Base-by-base conservation (phyloP, 2,888 invertebrate genomes). In the Tiphia femorata region DNA sequence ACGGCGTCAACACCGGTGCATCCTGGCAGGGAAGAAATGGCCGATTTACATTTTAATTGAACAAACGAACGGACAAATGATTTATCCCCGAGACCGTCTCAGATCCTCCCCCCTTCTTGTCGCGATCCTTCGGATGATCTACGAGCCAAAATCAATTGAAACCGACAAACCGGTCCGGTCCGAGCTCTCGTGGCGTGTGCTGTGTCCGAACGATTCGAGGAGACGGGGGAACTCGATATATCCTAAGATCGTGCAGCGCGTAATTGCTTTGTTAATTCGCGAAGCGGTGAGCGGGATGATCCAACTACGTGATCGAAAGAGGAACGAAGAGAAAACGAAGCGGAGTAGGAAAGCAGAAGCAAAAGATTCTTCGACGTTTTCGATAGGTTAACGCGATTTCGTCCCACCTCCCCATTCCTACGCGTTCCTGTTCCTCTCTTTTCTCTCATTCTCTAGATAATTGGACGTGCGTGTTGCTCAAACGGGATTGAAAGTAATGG, bases 31-130 rank as follows among this genome's bases (percentile, higher is more conserved):
- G 20, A 17, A 42, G 25, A 41, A 7, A n/a, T 14, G 30, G n/a
- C 51, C 61, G 61, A 77, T 80, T 80, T 78, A 78, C 79, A 79
- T 80, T 79, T 80, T 76, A 78, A 80, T 80, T 72, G 74, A 71
- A 72, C 67, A 70, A 71, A 72, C 67, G 63, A 67, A 66, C 65
- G 27, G 65, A 53, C 47, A 48, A 62, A 52, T 70, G 72, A 75
- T 75, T 73, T 69, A 75, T 60, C 48, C 38, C 40, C 21, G 16
- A 21, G 47, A 59, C 48, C 20, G 7, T 3, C 12, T n/a, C n/a
- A n/a, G n/a, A n/a, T n/a, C 4, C 1, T 8, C 6, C 16, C 29
- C 41, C 25, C 14, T 49, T 33, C 56, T 41, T 49, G 43, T 58
- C 38, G 40, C 37, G 30, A 25, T n/a, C 20, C 35, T 35, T 7